Evolutionary conservation across 2,888 invertebrate genomes (phyloP), one percentile per base, ranked within the genome.

Genomic region (Coremacera marginata): DNA sequence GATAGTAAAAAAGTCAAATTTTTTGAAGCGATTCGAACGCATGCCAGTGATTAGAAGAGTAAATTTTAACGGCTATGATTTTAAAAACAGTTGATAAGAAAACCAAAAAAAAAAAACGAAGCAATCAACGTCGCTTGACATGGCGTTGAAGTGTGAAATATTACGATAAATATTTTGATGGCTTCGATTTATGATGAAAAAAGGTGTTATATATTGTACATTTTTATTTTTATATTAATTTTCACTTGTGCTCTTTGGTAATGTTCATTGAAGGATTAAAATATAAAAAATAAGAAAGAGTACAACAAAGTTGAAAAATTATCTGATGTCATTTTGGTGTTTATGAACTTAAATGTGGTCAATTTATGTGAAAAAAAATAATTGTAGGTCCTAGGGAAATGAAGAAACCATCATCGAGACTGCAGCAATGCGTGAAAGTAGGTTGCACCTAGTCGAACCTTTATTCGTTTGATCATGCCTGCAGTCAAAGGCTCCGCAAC

Each of bases 351-450:
- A 34, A 44, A 44, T 67, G 19, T n/a, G 14, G 11, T 34, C 34
- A 27, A 49, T 27, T 51, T 68, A 0, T 11, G 22, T 0, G 4
- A n/a, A 19, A 57, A 11, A 62, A 62, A 63, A 63, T n/a, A n/a
- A 16, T 31, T n/a, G 67, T 11, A 72, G 49, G 49, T 14, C 7
- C 25, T 49, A 8, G 27, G 27, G 5, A 25, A 44, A 70, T 5
- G 0, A 16, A 19, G 44, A 51, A 62, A 77, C 34, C 34, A 31
- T 25, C 11, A 34, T 74, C 78, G 79, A 77, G 76, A 77, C 67
- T 67, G 19, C 72, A 72, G 78, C 70, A 74, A 55, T 65, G 78
- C 67, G 80, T 80, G 78, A 80, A 80, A 80, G 62, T 78, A 67
- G 80, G 80, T 49, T 31, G 75, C 60, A 22, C 70, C 62, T 37